Evolutionary conservation across 1,140 invertebrate species (phyloP).

Genomic region (Zaprionus capensis): DNA sequence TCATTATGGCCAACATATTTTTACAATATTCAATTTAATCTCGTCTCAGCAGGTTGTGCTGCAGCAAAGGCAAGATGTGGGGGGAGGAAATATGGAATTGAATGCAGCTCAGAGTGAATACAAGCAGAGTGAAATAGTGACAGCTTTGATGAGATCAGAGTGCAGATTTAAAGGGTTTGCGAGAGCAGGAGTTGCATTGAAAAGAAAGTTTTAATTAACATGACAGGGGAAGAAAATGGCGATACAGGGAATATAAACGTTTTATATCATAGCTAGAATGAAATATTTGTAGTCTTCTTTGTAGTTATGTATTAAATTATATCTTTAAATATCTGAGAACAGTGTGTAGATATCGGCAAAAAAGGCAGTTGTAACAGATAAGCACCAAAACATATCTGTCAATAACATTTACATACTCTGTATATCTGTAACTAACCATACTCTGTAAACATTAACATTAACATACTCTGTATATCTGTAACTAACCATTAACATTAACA

Average conservation of each 20-base stretch:
- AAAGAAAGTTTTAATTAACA: neutral
- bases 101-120: constrained; percentile 50
- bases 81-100: constrained; percentile 40
- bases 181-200: neutral
- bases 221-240: neutral
- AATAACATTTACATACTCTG: too few species aligned
- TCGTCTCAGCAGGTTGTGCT: constrained; percentile 49
- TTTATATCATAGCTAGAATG: neutral
- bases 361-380: too few species aligned
- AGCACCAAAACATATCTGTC: too few species aligned
- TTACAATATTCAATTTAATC: constrained; percentile 80
- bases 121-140: neutral
- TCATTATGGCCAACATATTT: constrained; percentile 80
- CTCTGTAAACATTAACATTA: too few species aligned
- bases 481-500: too few species aligned
- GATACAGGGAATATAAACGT: too few species aligned
- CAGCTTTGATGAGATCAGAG: neutral
- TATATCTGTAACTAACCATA: too few species aligned
- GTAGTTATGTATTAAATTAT: neutral
- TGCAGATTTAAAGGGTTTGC: neutral
- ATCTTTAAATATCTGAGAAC: neutral
- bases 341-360: neutral
- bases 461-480: too few species aligned
- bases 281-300: neutral
- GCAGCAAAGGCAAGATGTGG: neutral